Evolutionary conservation across 2,797 vertebrate species (phyloP), one percentile per base, ranked within the genome.

Genomic region (Melanotaenia maccullochi): DNA sequence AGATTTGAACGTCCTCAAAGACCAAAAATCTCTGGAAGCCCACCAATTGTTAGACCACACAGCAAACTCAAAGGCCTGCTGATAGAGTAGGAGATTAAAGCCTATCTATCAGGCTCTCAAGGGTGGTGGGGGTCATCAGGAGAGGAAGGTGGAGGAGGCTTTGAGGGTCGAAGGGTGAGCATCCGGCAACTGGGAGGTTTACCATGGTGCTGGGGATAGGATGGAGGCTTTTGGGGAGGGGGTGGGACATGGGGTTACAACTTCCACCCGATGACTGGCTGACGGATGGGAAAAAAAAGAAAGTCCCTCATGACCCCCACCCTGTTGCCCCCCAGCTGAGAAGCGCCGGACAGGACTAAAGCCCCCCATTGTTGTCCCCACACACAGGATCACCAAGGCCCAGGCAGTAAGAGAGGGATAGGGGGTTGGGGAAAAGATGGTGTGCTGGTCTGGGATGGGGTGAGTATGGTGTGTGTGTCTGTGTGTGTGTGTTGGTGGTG

Each of bases 361-460:
- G 95, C 95, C 95, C 89, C 71, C 91, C 93, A 97, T 97, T 97
- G 96, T 98, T 96, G 94, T 93, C 87, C 77, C 87, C 90, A 95
- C 93, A 96, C 94, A 95, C 93, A 92, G 90, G 95, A 95, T 96
- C 95, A 95, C 92, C 87, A 85, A 89, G 85, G 94, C 94, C 95
- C 93, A 94, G 73, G 87, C 89, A 90, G 89, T 92, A 84, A 94
- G 94, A 94, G 94, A 71, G 82, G 81, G 70, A 67, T 25, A 22
- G 75, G 78, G 75, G 79, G 73, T 33, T 62, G 75, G 78, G 67
- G 75, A 52, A 65, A 64, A 83, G 83, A 74, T 71, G 80, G 76
- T 71, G 76, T 71, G 73, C 24, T 63, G 18, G 40, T 52, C 66
- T 55, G 47, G 66, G 69, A 51, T 60, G 87, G 90, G 92, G 93